Base-by-base conservation (phyloP, 2,113 vertebrate species). In the Cromileptes altivelis region DNA sequence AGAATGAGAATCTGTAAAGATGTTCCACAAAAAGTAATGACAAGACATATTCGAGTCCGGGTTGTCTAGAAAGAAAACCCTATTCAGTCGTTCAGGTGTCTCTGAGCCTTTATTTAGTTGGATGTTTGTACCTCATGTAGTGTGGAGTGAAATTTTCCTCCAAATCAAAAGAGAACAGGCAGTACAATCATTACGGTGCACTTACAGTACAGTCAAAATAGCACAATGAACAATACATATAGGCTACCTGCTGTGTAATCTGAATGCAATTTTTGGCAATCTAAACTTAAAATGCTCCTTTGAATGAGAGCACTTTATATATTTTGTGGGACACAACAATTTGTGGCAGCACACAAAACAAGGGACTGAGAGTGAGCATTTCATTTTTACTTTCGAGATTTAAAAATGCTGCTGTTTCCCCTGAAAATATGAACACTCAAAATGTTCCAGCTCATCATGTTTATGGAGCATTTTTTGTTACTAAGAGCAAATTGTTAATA, bases 211-310 rank as follows among this genome's bases (percentile, higher is more conserved):
- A 81, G 53, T 85, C 75, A 86, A 89, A 88, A 88, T 53, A 70
- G 52, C 86, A 85, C 61, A 75, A 27, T 52, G 71, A 90, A 87
- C 84, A 92, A 91, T 85, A 49, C n/a, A 57, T 49, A 53, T 78
- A 45, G 42, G 42, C 42, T 45, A 70, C 90, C 88, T 84, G 82
- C 90, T 85, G 88, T 85, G 92, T 83, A 91, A 93, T 93, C 75
- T 89, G 77, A 91, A 93, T 89, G 88, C 85, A 89, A 91, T 94
- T 89, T 91, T 56, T 69, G 8, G 70, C 85, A 76, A 70, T 72
- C 83, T 84, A 57, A 86, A 75, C 56, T 79, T 82, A 69, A 84
- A 89, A 67, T 77, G 58, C 30, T 19, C 33, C 49, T 70, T 65
- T 72, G 81, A 75, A 77, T 60, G 45, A 64, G 33, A 64, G 64